phyloP scores from a whole-genome alignment of 2,113 vertebrate species.

The Ploceus nigricollis region DNA sequence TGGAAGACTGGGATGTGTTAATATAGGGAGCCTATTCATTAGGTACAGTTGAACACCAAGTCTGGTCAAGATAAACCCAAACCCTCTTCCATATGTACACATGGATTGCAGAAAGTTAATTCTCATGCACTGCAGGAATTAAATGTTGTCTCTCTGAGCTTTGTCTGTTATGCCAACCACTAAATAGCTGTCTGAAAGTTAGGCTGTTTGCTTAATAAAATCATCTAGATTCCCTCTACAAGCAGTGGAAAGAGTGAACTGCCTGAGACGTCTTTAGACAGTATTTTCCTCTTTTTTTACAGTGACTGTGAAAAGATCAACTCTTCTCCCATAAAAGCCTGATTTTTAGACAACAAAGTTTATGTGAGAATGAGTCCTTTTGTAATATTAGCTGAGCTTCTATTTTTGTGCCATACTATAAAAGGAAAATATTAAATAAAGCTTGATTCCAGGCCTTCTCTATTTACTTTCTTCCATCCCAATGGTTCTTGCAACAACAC shows the following conservation, averaged over 20 bases:
- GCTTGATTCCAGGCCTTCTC: background rate
- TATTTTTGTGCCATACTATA: background rate
- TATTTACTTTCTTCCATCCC: background rate
- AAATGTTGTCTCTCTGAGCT: background rate
- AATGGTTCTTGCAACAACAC: background rate
- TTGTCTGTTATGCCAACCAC: background rate
- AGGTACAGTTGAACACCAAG: background rate
- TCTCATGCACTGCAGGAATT: background rate
- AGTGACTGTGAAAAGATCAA: background rate
- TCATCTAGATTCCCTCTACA: background rate
- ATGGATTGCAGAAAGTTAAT: background rate
- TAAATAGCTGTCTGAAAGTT: background rate
- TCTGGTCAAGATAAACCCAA: background rate
- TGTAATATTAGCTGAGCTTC: background rate
- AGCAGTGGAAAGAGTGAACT: background rate
- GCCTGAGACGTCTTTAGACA: constrained; percentile 2
- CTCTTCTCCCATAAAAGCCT: background rate
- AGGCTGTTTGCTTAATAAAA: background rate
- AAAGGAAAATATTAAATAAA: background rate
- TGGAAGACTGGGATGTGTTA: background rate
- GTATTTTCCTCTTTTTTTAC: background rate
- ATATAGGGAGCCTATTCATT: background rate
- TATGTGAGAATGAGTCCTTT: background rate
- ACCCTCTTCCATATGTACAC: background rate
- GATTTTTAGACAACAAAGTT: background rate